A percentile compares a stretch with the other conserved stretches of the same genome.
Conservation (phyloP, 1,140 invertebrate species). For the Hormaphis cornu region DNA sequence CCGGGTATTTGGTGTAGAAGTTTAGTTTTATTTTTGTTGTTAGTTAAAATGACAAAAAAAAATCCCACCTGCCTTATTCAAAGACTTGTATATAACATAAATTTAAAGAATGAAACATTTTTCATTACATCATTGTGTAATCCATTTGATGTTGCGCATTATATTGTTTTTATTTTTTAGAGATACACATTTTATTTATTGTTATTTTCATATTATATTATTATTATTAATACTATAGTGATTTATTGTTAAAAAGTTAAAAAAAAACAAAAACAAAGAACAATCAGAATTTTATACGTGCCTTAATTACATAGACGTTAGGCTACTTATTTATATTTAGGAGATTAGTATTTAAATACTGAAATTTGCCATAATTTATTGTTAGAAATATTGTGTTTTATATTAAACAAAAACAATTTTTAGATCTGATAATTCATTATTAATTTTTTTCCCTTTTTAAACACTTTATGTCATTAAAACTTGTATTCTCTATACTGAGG, state of each 20-base stretch:
- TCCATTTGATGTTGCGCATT: conserved; percentile 9
- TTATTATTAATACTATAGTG: conserved; percentile 6
- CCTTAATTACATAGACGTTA: conserved; percentile 9
- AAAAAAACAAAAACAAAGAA: conserved; percentile 13
- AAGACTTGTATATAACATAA: conserved; percentile 26
- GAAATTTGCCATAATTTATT: conserved; percentile 29
- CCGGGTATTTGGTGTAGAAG: conserved; percentile 57
- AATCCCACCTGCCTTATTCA: conserved; percentile 30
- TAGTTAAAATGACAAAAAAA: conserved; percentile 17
- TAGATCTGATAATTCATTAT: conserved; percentile 28
- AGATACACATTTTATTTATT: conserved; percentile 29
- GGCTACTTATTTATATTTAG: neutral
- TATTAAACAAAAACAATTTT: conserved; percentile 16
- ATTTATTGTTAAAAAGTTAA: conserved; percentile 1
- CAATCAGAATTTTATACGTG: conserved; percentile 28
- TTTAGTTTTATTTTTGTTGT: conserved; percentile 38
- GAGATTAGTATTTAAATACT: conserved; percentile 8
- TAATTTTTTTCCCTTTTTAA: neutral
- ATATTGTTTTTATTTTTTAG: conserved; percentile 28
- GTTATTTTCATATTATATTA: conserved; percentile 21
- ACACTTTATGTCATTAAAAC: neutral
- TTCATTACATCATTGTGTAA: too few species aligned
- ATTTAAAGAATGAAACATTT: too few species aligned
- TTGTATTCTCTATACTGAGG: neutral
- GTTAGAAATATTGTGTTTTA: conserved; percentile 10